Evolutionary conservation across 2,888 invertebrate genomes (phyloP).

Genomic region (Pomacea canaliculata): DNA sequence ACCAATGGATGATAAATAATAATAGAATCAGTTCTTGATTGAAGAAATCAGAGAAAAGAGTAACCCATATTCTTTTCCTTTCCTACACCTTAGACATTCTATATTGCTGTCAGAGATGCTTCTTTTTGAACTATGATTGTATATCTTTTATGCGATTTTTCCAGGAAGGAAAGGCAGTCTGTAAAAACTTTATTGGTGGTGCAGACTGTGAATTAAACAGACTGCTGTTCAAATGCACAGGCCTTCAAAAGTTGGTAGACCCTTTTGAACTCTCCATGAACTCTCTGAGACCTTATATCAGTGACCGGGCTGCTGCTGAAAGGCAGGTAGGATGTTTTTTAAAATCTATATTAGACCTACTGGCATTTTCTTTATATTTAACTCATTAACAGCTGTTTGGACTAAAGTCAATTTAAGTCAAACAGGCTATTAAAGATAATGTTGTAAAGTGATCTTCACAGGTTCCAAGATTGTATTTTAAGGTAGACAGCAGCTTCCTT

Average conservation of each 20-base stretch:
- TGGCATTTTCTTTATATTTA: no score
- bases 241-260: conserved; percentile 60
- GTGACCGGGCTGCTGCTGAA: conserved; percentile 48
- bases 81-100: background rate
- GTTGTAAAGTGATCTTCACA: no score
- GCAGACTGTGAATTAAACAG: conserved; percentile 45
- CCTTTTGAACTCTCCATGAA: conserved; percentile 65
- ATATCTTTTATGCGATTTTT: background rate
- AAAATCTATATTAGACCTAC: no score
- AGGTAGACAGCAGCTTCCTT: no score
- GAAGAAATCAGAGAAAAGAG: background rate
- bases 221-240: conserved; percentile 55
- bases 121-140: no score
- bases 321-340: conserved; percentile 41
- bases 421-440: no score
- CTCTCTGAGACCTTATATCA: conserved; percentile 45
- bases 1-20: no score
- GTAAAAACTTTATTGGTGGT: conserved; percentile 45
- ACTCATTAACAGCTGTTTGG: no score
- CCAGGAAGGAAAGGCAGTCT: conserved; percentile 30
- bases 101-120: background rate
- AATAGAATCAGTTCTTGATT: no score
- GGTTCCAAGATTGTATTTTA: no score
- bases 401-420: no score
- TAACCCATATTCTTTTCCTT: background rate